Conservation (phyloP, 2,888 invertebrate genomes). For the Plagodis pulveraria region DNA sequence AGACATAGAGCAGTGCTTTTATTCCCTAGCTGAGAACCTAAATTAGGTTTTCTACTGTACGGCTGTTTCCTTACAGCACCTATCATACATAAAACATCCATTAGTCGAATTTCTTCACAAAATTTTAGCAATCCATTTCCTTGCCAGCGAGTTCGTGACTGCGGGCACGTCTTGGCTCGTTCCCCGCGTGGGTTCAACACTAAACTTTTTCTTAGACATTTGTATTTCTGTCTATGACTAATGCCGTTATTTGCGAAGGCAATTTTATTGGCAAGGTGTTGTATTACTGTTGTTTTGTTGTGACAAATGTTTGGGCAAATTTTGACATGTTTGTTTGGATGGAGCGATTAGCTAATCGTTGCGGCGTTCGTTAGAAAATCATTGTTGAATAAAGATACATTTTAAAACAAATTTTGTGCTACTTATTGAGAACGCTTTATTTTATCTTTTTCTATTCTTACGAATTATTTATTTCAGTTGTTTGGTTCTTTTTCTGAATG, state of each 20-base stretch:
- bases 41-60: too few species aligned
- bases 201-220: slow-evolving; percentile 59
- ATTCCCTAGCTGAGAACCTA: too few species aligned
- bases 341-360: slow-evolving; percentile 9
- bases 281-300: slow-evolving; percentile 55
- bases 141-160: slow-evolving; percentile 25
- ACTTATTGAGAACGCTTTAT: too few species aligned
- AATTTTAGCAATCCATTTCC: slow-evolving; percentile 18
- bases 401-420: too few species aligned
- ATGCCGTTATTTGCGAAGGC: slow-evolving; percentile 66
- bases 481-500: too few species aligned
- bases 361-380: not conserved
- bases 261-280: slow-evolving; percentile 70
- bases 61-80: too few species aligned
- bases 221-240: slow-evolving; percentile 74
- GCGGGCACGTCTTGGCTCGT: slow-evolving; percentile 55
- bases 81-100: too few species aligned
- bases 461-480: too few species aligned
- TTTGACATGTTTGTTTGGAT: slow-evolving; percentile 19
- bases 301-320: slow-evolving; percentile 55
- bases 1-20: too few species aligned
- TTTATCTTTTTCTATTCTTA: too few species aligned
- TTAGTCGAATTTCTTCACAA: not conserved
- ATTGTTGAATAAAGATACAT: too few species aligned
- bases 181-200: slow-evolving; percentile 62